A percentile compares a stretch with the other conserved stretches of the same genome.
These are phyloP conservation scores for Philonicus albiceps DNA, from an alignment of 2,888 invertebrate genomes.

Conservation along the genomic window DNA sequence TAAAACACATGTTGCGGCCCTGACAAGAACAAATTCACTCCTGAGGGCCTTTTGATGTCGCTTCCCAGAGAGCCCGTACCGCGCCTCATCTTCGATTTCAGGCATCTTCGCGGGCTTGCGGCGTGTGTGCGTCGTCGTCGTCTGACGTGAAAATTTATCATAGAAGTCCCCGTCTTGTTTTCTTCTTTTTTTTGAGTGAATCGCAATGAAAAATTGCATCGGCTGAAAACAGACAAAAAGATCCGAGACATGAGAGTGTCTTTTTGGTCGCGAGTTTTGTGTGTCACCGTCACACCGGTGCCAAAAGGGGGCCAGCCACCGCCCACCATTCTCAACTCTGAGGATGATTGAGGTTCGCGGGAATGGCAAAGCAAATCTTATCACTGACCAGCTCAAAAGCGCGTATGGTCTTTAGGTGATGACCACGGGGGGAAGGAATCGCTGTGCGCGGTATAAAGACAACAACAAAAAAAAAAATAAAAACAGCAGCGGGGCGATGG, in stretches of 20 bases:
- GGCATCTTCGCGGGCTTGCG: constrained; percentile 31
- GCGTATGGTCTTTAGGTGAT: neutral
- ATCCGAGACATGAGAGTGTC: neutral
- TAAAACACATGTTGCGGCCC: constrained; percentile 59
- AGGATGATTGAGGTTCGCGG: too few species aligned
- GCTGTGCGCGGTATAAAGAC: too few species aligned
- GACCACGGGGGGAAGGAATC: neutral
- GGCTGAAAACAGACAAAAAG: constrained; percentile 38
- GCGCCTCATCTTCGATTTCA: constrained; percentile 4
- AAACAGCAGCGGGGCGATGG: constrained; percentile 17
- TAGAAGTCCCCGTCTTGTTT: constrained; percentile 36
- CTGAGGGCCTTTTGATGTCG: constrained; percentile 41
- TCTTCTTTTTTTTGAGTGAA: constrained; percentile 41
- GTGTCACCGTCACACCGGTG: neutral
- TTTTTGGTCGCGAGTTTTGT: neutral
- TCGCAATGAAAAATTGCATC: constrained; percentile 45
- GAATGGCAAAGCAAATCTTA: neutral
- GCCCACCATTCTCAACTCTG: too few species aligned
- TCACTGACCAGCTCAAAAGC: constrained; percentile 33
- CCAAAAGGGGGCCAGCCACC: neutral
- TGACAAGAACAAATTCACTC: constrained; percentile 63
- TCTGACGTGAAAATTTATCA: constrained; percentile 47
- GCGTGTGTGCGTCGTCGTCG: constrained; percentile 43
- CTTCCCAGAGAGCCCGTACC: neutral
- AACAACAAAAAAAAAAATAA: constrained; percentile 30